Base-by-base conservation (phyloP, 1,140 invertebrate species). In the Plectrocnemia conspersa region DNA sequence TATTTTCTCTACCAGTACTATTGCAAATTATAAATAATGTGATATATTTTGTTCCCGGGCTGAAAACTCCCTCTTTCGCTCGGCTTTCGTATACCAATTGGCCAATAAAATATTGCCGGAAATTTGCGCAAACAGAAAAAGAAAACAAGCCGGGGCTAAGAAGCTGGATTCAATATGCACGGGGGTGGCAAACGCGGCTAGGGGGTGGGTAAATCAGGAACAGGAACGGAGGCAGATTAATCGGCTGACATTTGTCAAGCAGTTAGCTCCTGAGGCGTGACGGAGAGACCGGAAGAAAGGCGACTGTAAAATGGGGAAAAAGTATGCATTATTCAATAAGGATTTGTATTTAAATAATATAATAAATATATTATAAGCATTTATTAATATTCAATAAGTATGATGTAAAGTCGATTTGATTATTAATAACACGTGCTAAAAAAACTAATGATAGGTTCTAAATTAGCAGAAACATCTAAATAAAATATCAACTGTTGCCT, bases 231-330 rank as follows among this genome's bases (percentile, higher is more conserved):
- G 33, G 25, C 35, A 61, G 58, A 61, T 61, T 61, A 61, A 61
- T 61, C 54, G 58, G 54, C 35, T 33, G 49, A 56, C 58, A 61
- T 61, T 61, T 61, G 58, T 61, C 58, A 61, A 38, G 44, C 58
- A 56, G 54, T 61, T 61, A 61, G 58, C 52, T 58, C 40, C 52
- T 58, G 21, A n/a, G 10, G 11, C 35, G 35, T 19, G 24, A 33
- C 22, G 36, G 13, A 25, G n/a, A 27, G n/a, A 25, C 16, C 5
- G 33, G 56, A 53, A 33, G 45, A 42, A 48, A 50, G 56, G 58
- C 54, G 49, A 36, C 13, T 36, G 54, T 50, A 49, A 60, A 27
- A 16, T 10, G 44, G 2, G 40, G 9, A 22, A n/a, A n/a, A n/a
- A n/a, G n/a, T n/a, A n/a, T n/a, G n/a, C n/a, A n/a, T n/a, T n/a